These are phyloP conservation scores for Adelognathus sp. DNA, from an alignment of 2,888 invertebrate genomes.

Conservation along the genomic window DNA sequence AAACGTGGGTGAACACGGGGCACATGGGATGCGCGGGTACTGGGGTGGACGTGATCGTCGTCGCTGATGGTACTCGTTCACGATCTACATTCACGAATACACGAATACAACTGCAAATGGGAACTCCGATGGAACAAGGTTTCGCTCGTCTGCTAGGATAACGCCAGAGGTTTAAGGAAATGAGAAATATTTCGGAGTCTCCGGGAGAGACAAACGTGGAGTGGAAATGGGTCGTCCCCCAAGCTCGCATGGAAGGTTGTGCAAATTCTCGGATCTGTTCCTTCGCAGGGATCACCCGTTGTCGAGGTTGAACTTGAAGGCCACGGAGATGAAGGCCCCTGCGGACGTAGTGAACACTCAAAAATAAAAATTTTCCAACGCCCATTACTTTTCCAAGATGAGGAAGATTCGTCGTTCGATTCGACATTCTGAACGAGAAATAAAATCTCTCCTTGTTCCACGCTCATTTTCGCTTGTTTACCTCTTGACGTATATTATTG, in stretches of 20 bases:
- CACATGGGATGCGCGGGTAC: conserved; percentile 21
- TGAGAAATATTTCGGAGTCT: conserved; percentile 51
- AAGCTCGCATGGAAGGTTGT: background rate
- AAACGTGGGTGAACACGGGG: conserved; percentile 46
- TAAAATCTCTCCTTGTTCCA: background rate
- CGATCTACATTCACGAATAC: conserved; percentile 44
- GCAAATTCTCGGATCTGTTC: conserved; percentile 46
- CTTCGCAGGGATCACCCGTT: conserved; percentile 11
- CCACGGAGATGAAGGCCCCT: conserved; percentile 29
- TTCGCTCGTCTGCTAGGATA: conserved; percentile 34
- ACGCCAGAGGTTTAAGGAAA: conserved; percentile 42
- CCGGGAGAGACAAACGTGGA: conserved; percentile 6
- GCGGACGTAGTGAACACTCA: background rate
- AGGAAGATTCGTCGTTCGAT: background rate
- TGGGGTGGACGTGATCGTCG: conserved; percentile 42
- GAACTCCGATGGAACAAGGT: conserved; percentile 42
- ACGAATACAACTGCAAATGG: conserved; percentile 45
- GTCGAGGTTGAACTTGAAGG: conserved; percentile 46
- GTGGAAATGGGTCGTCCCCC: conserved; percentile 17
- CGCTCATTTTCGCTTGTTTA: background rate
- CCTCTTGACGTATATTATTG: background rate
- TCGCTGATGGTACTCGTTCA: conserved; percentile 52
- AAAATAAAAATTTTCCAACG: background rate
- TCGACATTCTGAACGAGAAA: background rate
- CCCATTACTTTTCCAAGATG: background rate